These are phyloP conservation scores for Temnothorax rugatulus DNA, from an alignment of 2,888 invertebrate species.

Conservation along the genomic window DNA sequence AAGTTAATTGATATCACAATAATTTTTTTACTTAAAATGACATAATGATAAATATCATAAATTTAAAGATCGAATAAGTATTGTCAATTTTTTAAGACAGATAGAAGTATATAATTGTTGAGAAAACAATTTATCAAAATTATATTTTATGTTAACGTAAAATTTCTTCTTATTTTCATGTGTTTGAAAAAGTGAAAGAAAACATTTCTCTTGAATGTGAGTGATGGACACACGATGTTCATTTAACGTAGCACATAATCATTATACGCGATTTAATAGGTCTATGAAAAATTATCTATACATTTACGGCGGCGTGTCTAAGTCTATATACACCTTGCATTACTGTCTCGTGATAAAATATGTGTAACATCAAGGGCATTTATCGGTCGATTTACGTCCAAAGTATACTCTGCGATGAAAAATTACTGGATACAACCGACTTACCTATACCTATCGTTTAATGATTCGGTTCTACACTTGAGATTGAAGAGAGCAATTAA, in stretches of 20 bases:
- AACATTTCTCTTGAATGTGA: neutral
- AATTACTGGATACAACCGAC: neutral
- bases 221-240: neutral
- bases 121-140: neutral
- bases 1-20: neutral
- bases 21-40: neutral
- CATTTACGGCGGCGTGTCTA: slow-evolving; percentile 10
- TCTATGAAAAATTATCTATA: slow-evolving; percentile 30
- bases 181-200: neutral
- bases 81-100: neutral
- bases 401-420: slow-evolving; percentile 21
- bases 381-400: slow-evolving; percentile 8
- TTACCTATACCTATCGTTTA: neutral
- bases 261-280: slow-evolving; percentile 20
- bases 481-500: neutral
- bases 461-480: neutral
- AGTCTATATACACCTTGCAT: slow-evolving; percentile 29
- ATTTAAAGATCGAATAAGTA: neutral
- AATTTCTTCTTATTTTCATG: slow-evolving; percentile 14
- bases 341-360: slow-evolving; percentile 25
- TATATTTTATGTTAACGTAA: neutral
- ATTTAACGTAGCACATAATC: neutral
- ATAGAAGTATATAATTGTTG: neutral
- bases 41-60: neutral
- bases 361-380: slow-evolving; percentile 1